Base-by-base conservation (phyloP, 2,113 vertebrate species). In the Nyctibius bracteatus region DNA sequence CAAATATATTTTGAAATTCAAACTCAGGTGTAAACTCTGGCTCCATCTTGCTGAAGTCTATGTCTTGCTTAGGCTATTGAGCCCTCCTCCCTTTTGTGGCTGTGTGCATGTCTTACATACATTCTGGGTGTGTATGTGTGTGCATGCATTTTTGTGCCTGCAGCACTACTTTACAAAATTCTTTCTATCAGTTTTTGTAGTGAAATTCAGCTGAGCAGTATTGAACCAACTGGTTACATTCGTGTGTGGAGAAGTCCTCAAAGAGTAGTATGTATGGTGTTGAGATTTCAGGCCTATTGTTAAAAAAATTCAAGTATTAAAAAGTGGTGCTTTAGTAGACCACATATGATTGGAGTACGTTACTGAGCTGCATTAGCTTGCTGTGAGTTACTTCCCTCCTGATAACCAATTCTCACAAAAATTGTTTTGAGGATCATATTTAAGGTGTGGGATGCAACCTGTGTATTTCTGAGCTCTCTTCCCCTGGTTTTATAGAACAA, bases 101-200 rank as follows among this genome's bases (percentile, higher is more conserved):
- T 33, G 8, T 2, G 5, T 85, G 19, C n/a, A 6, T 6, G n/a
- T 65, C 52, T 65, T 52, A 15, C 4, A 1, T 33, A 27, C 0
- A 0, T 81, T 75, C 37, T 7, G 11, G 6, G 5, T 44, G 15
- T 43, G 10, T 55, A 5, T 8, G 12, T 25, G 13, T 25, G 15
- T 4, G 8, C 30, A 22, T 27, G 20, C 17, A 9, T 47, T 72
- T 84, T 67, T 65, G 27, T 57, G 22, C 57, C 41, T 71, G 33
- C 62, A 75, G 27, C 3, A 14, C 59, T 41, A 35, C 23, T n/a
- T 68, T 4, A 37, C 8, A 44, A 55, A 94, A 82, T 57, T 46
- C 3, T 14, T 54, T 43, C n/a, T n/a, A n/a, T 3, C 41, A 33
- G 15, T 43, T 82, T 82, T 58, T 33, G 19, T 57, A 70, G 27